A percentile compares a stretch with the other conserved stretches of the same genome.
These are phyloP conservation scores for Notocelia uddmanniana DNA, from an alignment of 2,888 invertebrate genomes.

Conservation along the genomic window DNA sequence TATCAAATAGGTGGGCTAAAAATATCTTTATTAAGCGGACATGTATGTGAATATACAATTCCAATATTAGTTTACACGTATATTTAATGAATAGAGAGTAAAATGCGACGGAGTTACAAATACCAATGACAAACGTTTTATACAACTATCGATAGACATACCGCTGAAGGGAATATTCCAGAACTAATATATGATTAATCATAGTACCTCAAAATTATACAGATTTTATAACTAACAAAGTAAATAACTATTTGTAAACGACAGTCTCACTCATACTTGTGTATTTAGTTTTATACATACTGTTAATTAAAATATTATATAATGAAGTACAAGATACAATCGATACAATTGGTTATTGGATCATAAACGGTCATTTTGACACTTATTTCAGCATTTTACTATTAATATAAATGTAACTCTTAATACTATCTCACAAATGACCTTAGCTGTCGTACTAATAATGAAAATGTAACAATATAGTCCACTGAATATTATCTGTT, in stretches of 20 bases:
- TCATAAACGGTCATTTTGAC: conserved; percentile 4
- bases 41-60: conserved; percentile 67
- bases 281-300: conserved; percentile 5
- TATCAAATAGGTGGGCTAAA: conserved; percentile 71
- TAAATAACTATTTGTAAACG: conserved; percentile 12
- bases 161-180: conserved; percentile 45
- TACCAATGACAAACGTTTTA: conserved; percentile 55
- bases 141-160: conserved; percentile 52
- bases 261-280: conserved; percentile 20
- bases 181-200: conserved; percentile 2
- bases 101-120: conserved; percentile 64
- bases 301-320: conserved; percentile 15
- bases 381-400: conserved; percentile 28
- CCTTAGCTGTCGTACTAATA: conserved; percentile 27
- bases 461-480: conserved; percentile 26
- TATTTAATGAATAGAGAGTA: conserved; percentile 54
- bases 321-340: conserved; percentile 11
- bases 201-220: conserved; percentile 1
- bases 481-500: conserved; percentile 1
- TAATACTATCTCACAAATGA: conserved; percentile 39
- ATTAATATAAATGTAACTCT: conserved; percentile 37
- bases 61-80: conserved; percentile 61
- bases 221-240: conserved; percentile 17
- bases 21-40: conserved; percentile 69
- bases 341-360: conserved; percentile 32